Percentiles rank a stretch among this genome's conserved stretches.
These are phyloP conservation scores for Macrosoma leucophasiata DNA, from an alignment of 2,888 invertebrate species.

Conservation along the genomic window DNA sequence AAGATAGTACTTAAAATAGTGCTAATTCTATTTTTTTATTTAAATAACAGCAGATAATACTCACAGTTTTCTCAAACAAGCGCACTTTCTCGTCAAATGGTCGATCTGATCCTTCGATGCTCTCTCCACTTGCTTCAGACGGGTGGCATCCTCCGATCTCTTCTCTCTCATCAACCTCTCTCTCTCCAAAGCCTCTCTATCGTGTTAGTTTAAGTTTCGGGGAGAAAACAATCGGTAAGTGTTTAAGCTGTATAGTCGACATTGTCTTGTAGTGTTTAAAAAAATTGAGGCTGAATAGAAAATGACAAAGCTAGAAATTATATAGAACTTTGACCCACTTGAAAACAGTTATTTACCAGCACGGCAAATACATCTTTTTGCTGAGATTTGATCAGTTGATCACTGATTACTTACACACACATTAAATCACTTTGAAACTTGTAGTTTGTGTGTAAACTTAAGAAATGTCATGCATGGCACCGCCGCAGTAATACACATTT, in stretches of 20 bases:
- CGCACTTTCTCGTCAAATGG: constrained; percentile 77
- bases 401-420: too few relatives aligned
- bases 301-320: too few relatives aligned
- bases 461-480: constrained; percentile 7
- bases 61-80: constrained; percentile 78
- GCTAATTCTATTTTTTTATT: too few relatives aligned
- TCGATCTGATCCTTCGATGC: constrained; percentile 73
- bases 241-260: constrained; percentile 14
- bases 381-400: too few relatives aligned
- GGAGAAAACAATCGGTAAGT: constrained; percentile 42
- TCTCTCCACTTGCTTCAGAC: constrained; percentile 60
- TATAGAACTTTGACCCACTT: too few relatives aligned
- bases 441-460: too few relatives aligned
- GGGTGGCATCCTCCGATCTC: constrained; percentile 55
- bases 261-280: constrained; percentile 8
- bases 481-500: too few relatives aligned
- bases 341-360: too few relatives aligned
- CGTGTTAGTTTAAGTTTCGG: constrained; percentile 29
- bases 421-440: too few relatives aligned
- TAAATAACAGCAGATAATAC: constrained; percentile 42
- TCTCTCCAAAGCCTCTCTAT: constrained; percentile 66
- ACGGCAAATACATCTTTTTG: too few relatives aligned
- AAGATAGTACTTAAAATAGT: too few relatives aligned
- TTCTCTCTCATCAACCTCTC: constrained; percentile 58
- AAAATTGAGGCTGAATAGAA: constrained; percentile 2